phyloP scores from a whole-genome alignment of 2,888 invertebrate genomes.

The Pterobdella sp. region DNA sequence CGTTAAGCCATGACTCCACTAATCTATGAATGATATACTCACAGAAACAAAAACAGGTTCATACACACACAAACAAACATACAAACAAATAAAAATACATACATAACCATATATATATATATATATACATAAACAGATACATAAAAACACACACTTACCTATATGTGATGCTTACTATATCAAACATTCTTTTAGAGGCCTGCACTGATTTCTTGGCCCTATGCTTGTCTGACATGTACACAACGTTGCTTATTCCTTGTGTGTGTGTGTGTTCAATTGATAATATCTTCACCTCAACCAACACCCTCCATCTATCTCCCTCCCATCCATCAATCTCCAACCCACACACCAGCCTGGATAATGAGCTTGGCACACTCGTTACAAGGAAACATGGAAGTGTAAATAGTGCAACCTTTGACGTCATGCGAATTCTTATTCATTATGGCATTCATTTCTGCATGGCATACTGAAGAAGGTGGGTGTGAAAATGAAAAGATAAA shows the following conservation, averaged over 20 bases:
- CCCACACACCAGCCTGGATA: constrained; percentile 68
- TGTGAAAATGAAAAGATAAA: too few species aligned
- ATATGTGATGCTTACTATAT: constrained; percentile 66
- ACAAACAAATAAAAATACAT: background rate
- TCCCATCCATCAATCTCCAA: background rate
- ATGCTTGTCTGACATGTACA: constrained; percentile 75
- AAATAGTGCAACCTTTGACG: constrained; percentile 72
- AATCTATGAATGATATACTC: background rate
- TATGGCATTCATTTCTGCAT: constrained; percentile 95
- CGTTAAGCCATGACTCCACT: background rate
- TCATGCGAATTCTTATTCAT: constrained; percentile 75
- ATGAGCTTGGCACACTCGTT: constrained; percentile 95
- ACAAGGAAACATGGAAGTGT: constrained; percentile 86
- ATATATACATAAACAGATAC: background rate
- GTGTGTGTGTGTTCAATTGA: background rate
- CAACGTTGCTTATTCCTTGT: constrained; percentile 60
- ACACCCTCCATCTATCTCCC: too few species aligned
- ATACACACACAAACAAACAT: background rate
- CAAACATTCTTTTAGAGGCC: constrained; percentile 75
- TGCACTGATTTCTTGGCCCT: constrained; percentile 60
- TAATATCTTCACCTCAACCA: background rate
- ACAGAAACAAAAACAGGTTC: background rate
- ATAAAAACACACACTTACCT: constrained; percentile 36
- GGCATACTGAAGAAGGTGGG: too few species aligned
- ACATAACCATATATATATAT: background rate